Conservation (phyloP, 2,888 invertebrate species). For the Dione juno region DNA sequence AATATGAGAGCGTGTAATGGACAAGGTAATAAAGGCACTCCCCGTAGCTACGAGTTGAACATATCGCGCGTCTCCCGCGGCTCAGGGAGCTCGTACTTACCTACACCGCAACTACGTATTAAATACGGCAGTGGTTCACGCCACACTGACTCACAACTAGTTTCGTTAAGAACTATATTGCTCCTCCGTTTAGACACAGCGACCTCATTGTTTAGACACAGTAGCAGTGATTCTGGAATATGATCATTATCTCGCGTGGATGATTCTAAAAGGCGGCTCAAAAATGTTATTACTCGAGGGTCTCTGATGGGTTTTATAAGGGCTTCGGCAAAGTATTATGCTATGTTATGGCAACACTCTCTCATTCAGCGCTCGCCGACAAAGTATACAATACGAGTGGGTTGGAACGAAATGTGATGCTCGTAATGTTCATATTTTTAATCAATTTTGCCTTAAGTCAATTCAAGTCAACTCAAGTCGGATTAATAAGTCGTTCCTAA, state of each 20-base stretch:
- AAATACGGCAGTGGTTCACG: constrained; percentile 29
- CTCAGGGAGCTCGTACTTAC: constrained; percentile 9
- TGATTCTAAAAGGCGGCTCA: constrained; percentile 24
- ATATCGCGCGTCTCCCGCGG: constrained; percentile 9
- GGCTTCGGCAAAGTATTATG: constrained; percentile 22
- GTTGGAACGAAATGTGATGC: too few relatives aligned
- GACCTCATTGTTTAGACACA: background rate
- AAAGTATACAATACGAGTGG: background rate
- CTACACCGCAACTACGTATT: constrained; percentile 26
- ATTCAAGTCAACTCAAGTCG: background rate
- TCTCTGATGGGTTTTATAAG: background rate
- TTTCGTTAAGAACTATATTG: constrained; percentile 22
- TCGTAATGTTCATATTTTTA: constrained; percentile 3
- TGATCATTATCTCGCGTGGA: constrained; percentile 35
- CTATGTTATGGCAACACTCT: constrained; percentile 22
- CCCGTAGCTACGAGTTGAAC: too few relatives aligned
- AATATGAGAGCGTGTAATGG: background rate
- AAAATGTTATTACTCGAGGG: constrained; percentile 33
- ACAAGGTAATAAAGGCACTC: constrained; percentile 28
- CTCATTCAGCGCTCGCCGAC: background rate
- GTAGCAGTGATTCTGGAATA: constrained; percentile 26
- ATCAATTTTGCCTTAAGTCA: background rate
- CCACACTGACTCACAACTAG: constrained; percentile 18
- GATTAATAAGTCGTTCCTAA: background rate
- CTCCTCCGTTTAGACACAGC: too few relatives aligned